phyloP scores from a whole-genome alignment of 1,140 invertebrate species.

The Lepidurus arcticus region DNA sequence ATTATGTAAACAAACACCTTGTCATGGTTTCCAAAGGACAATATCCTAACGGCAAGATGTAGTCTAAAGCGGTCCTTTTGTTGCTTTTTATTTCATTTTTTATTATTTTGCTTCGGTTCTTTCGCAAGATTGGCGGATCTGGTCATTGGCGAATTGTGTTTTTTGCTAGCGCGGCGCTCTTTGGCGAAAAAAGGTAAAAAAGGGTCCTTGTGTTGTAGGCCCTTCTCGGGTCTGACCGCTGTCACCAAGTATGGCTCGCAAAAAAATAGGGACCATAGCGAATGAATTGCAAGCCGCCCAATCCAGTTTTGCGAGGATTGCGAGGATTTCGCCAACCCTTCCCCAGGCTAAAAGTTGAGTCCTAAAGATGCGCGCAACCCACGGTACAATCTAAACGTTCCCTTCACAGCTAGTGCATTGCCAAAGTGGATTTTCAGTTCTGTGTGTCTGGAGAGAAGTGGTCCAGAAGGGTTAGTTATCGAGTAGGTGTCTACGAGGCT shows the following conservation, averaged over 20 bases:
- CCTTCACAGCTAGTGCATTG: background rate
- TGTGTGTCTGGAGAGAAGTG: background rate
- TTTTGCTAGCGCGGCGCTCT: background rate
- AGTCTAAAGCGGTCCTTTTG: background rate
- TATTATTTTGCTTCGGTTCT: background rate
- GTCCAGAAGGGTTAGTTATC: background rate
- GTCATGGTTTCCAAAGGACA: background rate
- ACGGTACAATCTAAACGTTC: background rate
- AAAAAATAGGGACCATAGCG: background rate
- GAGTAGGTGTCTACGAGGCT: background rate
- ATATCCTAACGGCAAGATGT: background rate
- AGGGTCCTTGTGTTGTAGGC: background rate
- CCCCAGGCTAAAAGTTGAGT: background rate
- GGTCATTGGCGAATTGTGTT: background rate
- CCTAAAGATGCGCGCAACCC: background rate
- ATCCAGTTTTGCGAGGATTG: constrained; percentile 14
- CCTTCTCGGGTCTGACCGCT: background rate
- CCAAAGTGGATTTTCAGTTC: background rate
- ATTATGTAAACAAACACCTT: background rate
- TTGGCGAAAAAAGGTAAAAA: background rate
- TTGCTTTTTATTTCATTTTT: background rate
- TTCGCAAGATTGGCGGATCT: background rate
- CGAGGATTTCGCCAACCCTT: background rate
- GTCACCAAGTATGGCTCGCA: background rate
- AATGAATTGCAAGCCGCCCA: constrained; percentile 2